Evolutionary conservation across 2,113 vertebrate species (phyloP), one percentile per base, ranked within the genome.

Genomic region (Cyanoramphus novaezelandiae): DNA sequence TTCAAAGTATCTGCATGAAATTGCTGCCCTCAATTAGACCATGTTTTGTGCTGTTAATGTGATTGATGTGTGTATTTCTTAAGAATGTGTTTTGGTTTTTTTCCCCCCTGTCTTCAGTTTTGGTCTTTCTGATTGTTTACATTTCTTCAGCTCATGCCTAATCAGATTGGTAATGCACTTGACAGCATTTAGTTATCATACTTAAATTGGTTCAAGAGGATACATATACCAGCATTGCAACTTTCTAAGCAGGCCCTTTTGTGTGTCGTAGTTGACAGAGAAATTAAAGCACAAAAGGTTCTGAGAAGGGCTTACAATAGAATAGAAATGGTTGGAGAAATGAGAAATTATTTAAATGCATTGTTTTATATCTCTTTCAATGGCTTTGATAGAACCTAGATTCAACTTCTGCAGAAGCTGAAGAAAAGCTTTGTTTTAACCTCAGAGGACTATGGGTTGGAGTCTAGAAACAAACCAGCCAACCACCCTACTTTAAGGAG

Each of bases 161-260:
- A 77, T 39, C 9, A 27, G 4, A 13, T 33, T 64, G 23, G 41
- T 53, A 91, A 68, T 8, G 19, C 15, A 15, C 2, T 1, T 12
- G 39, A 29, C 15, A 23, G 29, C n/a, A 24, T 77, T 72, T 16
- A 29, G 44, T n/a, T 67, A 33, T 23, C 4, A 11, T 33, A 3
- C 17, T 60, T 60, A 7, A 6, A 5, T 5, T 59, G 65, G 9
- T 15, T 82, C 62, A 29, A 67, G 35, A 86, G 31, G 23, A 31
- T 6, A 10, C 4, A 2, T 17, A 5, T 24, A 3, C 7, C 2
- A 5, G 7, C 7, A 9, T 1, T 63, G 10, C 20, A 39, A 1
- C 47, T 60, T 29, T 47, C 29, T 44, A 11, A 79, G 50, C 1
- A 44, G 28, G 6, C 6, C 16, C 16, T 67, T 87, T 86, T n/a